Evolutionary conservation across 1,140 invertebrate species (phyloP).

Genomic region (Drosophila triauraria): DNA sequence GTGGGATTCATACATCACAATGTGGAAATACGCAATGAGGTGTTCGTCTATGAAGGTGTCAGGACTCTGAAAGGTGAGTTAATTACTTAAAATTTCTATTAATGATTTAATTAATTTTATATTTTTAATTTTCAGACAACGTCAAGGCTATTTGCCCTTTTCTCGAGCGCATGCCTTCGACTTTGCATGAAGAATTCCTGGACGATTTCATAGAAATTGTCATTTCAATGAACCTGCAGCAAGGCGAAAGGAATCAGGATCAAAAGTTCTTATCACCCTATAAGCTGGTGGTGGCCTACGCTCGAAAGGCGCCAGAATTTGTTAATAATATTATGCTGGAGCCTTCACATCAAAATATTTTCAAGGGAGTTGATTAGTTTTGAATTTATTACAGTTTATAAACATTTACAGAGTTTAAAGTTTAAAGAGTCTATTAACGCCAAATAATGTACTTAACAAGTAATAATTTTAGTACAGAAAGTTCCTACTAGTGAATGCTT

Average conservation of each 20-base stretch:
- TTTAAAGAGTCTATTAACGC: slow-evolving; percentile 27
- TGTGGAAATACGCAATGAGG: slow-evolving; percentile 88
- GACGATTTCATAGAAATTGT: slow-evolving; percentile 87
- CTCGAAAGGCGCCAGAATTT: slow-evolving; percentile 86
- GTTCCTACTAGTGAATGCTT: slow-evolving; percentile 8
- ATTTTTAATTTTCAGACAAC: slow-evolving; percentile 85
- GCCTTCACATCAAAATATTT: neutral
- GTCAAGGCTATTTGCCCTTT: slow-evolving; percentile 92
- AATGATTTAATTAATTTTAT: too few relatives aligned
- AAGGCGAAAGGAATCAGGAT: slow-evolving; percentile 37
- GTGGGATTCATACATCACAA: slow-evolving; percentile 89
- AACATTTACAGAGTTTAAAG: slow-evolving; percentile 10
- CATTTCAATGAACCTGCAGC: slow-evolving; percentile 85
- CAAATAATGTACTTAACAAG: slow-evolving; percentile 19
- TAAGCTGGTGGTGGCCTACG: slow-evolving; percentile 87
- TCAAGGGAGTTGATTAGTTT: slow-evolving; percentile 48
- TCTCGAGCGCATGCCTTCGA: slow-evolving; percentile 87
- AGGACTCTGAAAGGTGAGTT: slow-evolving; percentile 58
- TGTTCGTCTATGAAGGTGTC: slow-evolving; percentile 88
- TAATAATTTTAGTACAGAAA: neutral
- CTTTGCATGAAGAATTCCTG: slow-evolving; percentile 88
- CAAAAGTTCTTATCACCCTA: slow-evolving; percentile 85
- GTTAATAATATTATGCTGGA: slow-evolving; percentile 47
- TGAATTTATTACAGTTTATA: neutral
- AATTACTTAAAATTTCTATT: too few relatives aligned